Evolutionary conservation across 2,797 vertebrate species (phyloP), one percentile per base, ranked within the genome.

Genomic region (Alauda arvensis): DNA sequence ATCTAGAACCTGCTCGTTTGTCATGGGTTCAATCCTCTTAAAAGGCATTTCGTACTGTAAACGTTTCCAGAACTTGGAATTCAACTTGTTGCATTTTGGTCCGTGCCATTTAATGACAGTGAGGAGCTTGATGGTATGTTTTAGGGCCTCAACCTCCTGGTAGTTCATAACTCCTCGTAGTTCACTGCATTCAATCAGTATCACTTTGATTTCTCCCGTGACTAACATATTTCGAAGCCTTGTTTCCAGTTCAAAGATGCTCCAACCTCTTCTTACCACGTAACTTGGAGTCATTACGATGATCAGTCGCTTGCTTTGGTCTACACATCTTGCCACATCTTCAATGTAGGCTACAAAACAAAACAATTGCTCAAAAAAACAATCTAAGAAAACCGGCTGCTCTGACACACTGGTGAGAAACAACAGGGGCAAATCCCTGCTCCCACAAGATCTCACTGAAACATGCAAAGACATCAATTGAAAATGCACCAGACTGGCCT

Each of bases 41-140:
- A 99, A 99, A 91, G 99, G 99, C 99, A 99, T 99, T 97, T 99
- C 99, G 14, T 99, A 99, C 96, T 98, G 99, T 97, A 99, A 98
- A 97, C 98, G 98, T 98, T 99, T 99, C 99, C 99, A 99, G 97
- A 99, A 99, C 95, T 98, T 98, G 90, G 99, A 99, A 98, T 97
- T 98, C 92, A 99, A 98, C 97, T 99, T 99, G 98, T 99, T 99
- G 98, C 99, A 99, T 96, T 98, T 98, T 92, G 98, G 98, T 96
- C 99, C 99, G 0, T 97, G 98, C 99, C 99, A 99, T 97, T 99
- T 99, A 97, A 99, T 99, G 94, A 99, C 99, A 4, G 98, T 99
- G 92, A 99, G 98, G 91, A 98, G 98, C 96, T 99, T 99, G 94
- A 99, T 99, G 93, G 98, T 99, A 71, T 99, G 99, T 95, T 99